Evolutionary conservation across 2,113 vertebrate genomes (phyloP).

Genomic region (Gasterosteus aculeatus): DNA sequence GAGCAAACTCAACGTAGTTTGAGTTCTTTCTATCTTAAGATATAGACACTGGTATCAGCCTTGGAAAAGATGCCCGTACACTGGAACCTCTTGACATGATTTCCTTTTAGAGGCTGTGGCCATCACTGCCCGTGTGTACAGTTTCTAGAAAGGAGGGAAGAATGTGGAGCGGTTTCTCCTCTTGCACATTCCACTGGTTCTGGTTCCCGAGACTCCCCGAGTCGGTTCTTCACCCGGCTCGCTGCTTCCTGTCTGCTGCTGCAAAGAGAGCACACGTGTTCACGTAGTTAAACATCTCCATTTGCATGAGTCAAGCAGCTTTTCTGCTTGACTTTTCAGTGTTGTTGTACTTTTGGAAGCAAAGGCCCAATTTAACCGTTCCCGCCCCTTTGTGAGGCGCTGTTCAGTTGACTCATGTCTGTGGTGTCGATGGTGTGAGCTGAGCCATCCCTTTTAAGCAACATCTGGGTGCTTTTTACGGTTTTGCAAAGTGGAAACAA

Average conservation of each 20-base stretch:
- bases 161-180: neutral
- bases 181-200: neutral
- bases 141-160: neutral
- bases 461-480: constrained; percentile 31
- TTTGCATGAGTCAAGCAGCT: neutral
- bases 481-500: constrained; percentile 32
- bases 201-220: neutral
- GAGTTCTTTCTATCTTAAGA: neutral
- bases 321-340: too few relatives aligned
- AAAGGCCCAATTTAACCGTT: neutral
- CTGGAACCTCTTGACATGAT: neutral
- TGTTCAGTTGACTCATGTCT: constrained; percentile 48
- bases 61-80: neutral
- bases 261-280: neutral
- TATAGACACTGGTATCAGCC: neutral
- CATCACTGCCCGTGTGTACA: neutral
- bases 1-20: neutral
- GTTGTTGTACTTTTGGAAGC: neutral
- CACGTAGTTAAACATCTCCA: neutral
- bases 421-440: constrained; percentile 12
- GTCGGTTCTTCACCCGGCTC: neutral
- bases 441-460: constrained; percentile 34
- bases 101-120: neutral
- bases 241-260: neutral
- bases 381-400: neutral